Base-by-base conservation (phyloP, 2,888 invertebrate genomes). In the Erebia epiphron region DNA sequence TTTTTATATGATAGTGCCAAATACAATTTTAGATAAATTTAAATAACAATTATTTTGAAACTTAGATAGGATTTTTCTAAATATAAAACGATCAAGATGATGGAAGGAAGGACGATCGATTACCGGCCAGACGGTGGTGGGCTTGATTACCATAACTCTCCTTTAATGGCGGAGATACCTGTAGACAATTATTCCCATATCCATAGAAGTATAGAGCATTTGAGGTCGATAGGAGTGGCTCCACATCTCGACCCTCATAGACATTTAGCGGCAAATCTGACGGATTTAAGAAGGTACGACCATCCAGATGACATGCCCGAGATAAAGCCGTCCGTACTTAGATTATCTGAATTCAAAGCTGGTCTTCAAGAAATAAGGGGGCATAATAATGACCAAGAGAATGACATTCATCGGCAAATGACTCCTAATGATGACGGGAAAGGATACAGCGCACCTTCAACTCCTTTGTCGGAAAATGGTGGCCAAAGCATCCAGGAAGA, bases 91-190 rank as follows among this genome's bases (percentile, higher is more conserved):
- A 77, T 80, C 85, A 91, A 91, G 85, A 93, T 93, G 92, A 94
- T 94, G 94, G 94, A 94, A 90, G 94, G 93, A 80, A 83, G 94
- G 82, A 94, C 94, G 60, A 93, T 94, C 76, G 94, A 94, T 78
- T 94, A 94, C 79, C 86, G 94, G 80, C 90, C 94, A 56, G 94
- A 94, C 73, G 94, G 95, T 80, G 95, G 95, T 70, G 95, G 95
- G 52, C 89, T 95, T 73, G 95, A 95, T 80, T 95, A 95, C 84
- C 95, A 95, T 83, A 95, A 95, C 81, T 95, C 95, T 14, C 95
- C 95, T 10, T 82, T 95, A 14, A 95, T 95, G 92, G 95, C 95
- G 0, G 95, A 95, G 87, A 95, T 95, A 82, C 95, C 95, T 52
- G 86, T 95, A 78, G 95, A 95, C 77, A 95, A 95, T 83, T 94